Conservation (phyloP, 2,888 invertebrate species). For the Perdita meconis region DNA sequence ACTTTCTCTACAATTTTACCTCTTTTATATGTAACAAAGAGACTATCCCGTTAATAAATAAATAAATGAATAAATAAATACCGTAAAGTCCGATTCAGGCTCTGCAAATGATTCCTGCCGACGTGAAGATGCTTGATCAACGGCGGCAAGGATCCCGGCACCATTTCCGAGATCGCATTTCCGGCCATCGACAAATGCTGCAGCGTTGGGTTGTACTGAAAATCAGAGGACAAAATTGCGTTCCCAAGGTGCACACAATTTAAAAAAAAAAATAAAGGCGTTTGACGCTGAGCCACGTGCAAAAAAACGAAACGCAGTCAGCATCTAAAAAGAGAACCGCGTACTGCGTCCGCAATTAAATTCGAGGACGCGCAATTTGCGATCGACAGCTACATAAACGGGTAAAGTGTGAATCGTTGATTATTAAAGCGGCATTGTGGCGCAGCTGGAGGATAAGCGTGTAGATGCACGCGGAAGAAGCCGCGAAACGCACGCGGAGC, state of each 20-base stretch:
- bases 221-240: constrained; percentile 55
- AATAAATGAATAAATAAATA: too few species aligned
- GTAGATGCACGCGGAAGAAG: not conserved
- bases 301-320: not conserved
- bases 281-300: too few species aligned
- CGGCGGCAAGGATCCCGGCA: constrained; percentile 89
- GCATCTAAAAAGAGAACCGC: constrained; percentile 4
- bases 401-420: constrained; percentile 7
- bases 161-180: constrained; percentile 90
- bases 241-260: not conserved
- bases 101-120: constrained; percentile 90
- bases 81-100: constrained; percentile 91
- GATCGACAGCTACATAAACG: constrained; percentile 8
- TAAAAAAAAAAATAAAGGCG: too few species aligned
- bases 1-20: too few species aligned
- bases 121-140: constrained; percentile 89
- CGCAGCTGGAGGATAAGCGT: not conserved
- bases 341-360: constrained; percentile 28
- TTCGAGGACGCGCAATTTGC: constrained; percentile 30
- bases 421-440: constrained; percentile 19
- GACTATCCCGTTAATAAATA: constrained; percentile 43
- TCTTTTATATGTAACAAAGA: not conserved
- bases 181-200: constrained; percentile 90
- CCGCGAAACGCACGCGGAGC: too few species aligned
- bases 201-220: constrained; percentile 87